Evolutionary conservation across 2,888 invertebrate genomes (phyloP).

Genomic region (Nipponacmea schrenckii): DNA sequence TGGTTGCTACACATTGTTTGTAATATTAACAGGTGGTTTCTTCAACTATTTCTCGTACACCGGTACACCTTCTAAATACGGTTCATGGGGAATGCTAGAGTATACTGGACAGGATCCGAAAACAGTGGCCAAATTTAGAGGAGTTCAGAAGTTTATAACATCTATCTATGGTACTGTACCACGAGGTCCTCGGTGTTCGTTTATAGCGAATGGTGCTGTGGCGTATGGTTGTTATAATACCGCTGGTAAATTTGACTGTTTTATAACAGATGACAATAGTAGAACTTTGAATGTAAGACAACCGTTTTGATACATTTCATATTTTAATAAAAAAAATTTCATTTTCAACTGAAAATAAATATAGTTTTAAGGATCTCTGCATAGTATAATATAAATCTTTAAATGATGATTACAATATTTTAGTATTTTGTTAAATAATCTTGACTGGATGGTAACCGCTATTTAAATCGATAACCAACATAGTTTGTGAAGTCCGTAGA

Average conservation of each 20-base stretch:
- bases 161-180: slow-evolving; percentile 17
- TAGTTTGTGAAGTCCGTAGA: no score
- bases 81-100: slow-evolving; percentile 52
- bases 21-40: slow-evolving; percentile 36
- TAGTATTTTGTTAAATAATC: no score
- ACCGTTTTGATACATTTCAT: background rate
- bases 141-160: slow-evolving; percentile 42
- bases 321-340: no score
- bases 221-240: slow-evolving; percentile 37
- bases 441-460: no score
- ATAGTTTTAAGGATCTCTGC: no score
- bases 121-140: slow-evolving; percentile 47
- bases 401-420: no score
- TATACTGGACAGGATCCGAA: slow-evolving; percentile 46
- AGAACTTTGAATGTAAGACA: slow-evolving; percentile 29
- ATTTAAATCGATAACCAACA: no score
- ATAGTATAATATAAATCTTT: no score
- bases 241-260: slow-evolving; percentile 28
- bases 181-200: slow-evolving; percentile 33
- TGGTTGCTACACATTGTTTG: background rate
- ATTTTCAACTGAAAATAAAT: no score
- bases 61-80: slow-evolving; percentile 41
- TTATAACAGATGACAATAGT: slow-evolving; percentile 25
- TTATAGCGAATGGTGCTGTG: slow-evolving; percentile 24
- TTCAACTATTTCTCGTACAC: slow-evolving; percentile 52